phyloP scores from a whole-genome alignment of 2,797 vertebrate species.

The Enteromius unitaeniatus region DNA sequence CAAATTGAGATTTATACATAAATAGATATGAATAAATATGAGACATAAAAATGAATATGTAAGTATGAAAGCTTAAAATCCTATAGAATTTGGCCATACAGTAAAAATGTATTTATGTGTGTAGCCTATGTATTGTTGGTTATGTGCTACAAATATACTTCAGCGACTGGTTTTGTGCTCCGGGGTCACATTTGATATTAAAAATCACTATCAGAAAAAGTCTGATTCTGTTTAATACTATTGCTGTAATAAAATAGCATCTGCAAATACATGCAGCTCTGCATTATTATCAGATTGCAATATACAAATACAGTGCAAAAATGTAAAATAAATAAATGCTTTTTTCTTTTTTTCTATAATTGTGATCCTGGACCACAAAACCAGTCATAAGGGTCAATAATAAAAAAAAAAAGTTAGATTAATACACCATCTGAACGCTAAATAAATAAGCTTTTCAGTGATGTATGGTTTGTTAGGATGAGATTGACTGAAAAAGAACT shows the following conservation, averaged over 20 bases:
- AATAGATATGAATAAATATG: too few relatives aligned
- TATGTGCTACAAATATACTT: too few relatives aligned
- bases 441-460: background rate
- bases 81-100: too few relatives aligned
- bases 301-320: background rate
- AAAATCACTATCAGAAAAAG: background rate
- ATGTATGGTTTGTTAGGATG: background rate
- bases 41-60: too few relatives aligned
- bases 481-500: background rate
- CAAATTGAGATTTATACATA: too few relatives aligned
- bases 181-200: background rate
- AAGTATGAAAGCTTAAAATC: too few relatives aligned
- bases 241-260: background rate
- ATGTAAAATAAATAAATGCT: background rate
- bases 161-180: too few relatives aligned
- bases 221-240: background rate
- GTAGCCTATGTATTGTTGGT: too few relatives aligned
- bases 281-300: background rate
- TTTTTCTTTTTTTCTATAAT: background rate
- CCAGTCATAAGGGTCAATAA: too few relatives aligned
- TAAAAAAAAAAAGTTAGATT: background rate
- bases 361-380: background rate
- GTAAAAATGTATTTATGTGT: too few relatives aligned
- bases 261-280: background rate
- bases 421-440: background rate